Conservation (phyloP, 2,888 invertebrate genomes). For the Phytoseiulus persimilis region DNA sequence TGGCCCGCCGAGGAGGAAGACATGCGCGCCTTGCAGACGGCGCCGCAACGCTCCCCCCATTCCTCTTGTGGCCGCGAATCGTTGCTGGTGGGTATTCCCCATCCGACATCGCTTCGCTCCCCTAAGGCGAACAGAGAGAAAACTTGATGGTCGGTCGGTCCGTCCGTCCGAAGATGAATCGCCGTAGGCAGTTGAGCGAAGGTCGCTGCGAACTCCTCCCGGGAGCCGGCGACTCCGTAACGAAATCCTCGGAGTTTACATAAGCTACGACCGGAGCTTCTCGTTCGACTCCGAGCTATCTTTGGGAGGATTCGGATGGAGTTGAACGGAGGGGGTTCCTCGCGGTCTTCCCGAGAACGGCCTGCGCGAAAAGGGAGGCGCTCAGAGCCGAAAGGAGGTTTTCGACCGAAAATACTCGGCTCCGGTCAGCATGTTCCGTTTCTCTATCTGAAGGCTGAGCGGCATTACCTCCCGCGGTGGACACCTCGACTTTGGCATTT, state of each 20-base stretch:
- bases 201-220: not conserved
- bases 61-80: not conserved
- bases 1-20: not conserved
- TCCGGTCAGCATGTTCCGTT: no score
- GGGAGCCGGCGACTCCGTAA: not conserved
- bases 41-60: not conserved
- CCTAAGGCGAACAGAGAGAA: not conserved
- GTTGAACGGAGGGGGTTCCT: no score
- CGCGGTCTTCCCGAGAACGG: no score
- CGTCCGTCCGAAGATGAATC: not conserved
- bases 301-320: no score
- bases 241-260: not conserved
- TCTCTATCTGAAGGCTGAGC: no score
- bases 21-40: not conserved
- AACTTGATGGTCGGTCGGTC: not conserved
- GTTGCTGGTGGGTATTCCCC: not conserved
- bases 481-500: no score
- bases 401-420: no score
- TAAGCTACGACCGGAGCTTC: not conserved
- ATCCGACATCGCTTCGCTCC: not conserved
- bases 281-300: no score
- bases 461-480: no score
- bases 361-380: no score
- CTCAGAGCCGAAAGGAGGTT: no score
- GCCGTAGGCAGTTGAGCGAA: not conserved